These are phyloP conservation scores for Chitala chitala DNA, from an alignment of 2,113 vertebrate genomes.

Conservation along the genomic window DNA sequence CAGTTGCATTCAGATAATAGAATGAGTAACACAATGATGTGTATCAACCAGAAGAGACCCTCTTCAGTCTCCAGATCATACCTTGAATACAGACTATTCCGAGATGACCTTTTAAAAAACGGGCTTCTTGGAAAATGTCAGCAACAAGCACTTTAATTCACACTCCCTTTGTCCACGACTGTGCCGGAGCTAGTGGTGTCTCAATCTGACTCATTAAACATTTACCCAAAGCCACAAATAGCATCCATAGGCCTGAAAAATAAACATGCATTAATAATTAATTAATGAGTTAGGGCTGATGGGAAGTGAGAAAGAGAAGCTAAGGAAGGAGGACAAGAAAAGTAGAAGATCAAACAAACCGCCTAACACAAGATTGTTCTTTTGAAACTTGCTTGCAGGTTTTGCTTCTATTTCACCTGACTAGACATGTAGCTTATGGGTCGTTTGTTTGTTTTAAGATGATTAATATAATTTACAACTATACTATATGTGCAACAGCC, in stretches of 20 bases:
- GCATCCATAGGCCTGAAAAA: neutral
- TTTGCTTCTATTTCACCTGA: neutral
- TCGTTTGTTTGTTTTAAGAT: neutral
- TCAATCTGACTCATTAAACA: neutral
- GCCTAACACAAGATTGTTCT: neutral
- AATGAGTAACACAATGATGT: neutral
- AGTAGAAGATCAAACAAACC: neutral
- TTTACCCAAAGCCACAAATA: neutral
- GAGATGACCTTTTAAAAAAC: neutral
- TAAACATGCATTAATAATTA: constrained; percentile 3
- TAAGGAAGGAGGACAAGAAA: neutral
- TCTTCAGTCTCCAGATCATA: too few species aligned
- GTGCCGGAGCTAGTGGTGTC: neutral
- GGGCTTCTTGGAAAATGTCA: neutral
- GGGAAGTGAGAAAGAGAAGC: neutral
- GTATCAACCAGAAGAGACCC: neutral
- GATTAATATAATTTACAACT: neutral
- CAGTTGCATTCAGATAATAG: neutral
- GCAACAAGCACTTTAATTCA: neutral
- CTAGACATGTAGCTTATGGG: too few species aligned
- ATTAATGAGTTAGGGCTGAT: neutral
- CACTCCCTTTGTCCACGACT: neutral
- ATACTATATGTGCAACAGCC: too few species aligned
- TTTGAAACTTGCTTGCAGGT: neutral
- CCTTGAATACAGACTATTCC: neutral